Evolutionary conservation across 2,888 invertebrate genomes (phyloP).

Genomic region (Pherbina coryleti): DNA sequence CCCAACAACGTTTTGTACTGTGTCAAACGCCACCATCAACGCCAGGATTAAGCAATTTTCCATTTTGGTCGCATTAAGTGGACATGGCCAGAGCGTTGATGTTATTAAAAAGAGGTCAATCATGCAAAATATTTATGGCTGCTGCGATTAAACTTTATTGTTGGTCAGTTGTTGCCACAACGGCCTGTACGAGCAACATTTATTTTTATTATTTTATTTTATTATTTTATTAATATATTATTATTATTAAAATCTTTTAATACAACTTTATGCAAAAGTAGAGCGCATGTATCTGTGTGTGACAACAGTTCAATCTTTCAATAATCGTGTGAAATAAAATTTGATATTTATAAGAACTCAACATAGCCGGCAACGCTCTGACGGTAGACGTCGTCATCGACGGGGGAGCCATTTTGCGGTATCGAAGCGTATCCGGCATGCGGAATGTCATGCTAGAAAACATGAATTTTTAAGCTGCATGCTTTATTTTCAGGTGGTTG

Average conservation of each 20-base stretch:
- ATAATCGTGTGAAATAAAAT: conserved; percentile 2
- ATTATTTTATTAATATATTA: conserved; percentile 10
- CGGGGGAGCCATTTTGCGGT: not conserved
- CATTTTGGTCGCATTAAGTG: conserved; percentile 24
- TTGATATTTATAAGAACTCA: conserved; percentile 9
- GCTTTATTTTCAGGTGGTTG: conserved; percentile 24
- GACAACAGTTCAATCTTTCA: conserved; percentile 11
- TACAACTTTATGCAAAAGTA: not conserved
- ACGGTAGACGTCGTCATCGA: not conserved
- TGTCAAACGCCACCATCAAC: conserved; percentile 3
- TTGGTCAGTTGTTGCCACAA: conserved; percentile 4
- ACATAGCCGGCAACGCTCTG: not conserved
- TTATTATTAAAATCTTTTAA: conserved; percentile 6
- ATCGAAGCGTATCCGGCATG: not conserved
- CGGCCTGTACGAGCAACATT: not conserved
- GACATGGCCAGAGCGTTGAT: not conserved
- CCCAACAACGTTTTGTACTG: not conserved
- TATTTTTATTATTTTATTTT: conserved; percentile 7
- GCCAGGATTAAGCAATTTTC: conserved; percentile 26
- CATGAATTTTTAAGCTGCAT: conserved; percentile 2
- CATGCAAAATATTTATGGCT: conserved; percentile 29
- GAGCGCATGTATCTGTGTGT: not conserved
- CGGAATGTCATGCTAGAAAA: not conserved
- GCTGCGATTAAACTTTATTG: conserved; percentile 15
- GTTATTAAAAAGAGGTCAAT: conserved; percentile 22